phyloP scores from a whole-genome alignment of 2,888 invertebrate species.

The Eledone cirrhosa region DNA sequence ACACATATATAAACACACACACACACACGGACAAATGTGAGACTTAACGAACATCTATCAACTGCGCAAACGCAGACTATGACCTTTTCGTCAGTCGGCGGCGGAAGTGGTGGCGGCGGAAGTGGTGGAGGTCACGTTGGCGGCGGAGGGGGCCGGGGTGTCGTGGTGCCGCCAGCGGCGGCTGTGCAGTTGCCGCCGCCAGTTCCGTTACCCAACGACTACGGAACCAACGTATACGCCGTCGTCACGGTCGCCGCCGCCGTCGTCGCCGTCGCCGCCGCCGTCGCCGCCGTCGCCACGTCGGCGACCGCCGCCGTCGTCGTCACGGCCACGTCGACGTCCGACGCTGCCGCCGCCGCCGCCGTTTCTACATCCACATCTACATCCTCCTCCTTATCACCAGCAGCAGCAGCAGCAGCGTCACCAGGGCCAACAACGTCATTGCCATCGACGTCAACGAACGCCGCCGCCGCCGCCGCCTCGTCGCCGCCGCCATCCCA shows the following conservation, averaged over 20 bases:
- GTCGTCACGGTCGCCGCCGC: too few species aligned
- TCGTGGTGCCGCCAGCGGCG: too few species aligned
- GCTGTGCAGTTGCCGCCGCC: too few species aligned
- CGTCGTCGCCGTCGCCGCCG: too few species aligned
- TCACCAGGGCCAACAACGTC: conserved; percentile 36
- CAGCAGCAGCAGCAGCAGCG: conserved; percentile 32
- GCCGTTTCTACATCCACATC: not conserved
- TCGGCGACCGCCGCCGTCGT: conserved; percentile 28
- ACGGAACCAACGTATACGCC: too few species aligned
- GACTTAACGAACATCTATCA: not conserved
- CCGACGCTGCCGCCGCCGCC: not conserved
- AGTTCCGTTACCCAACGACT: too few species aligned
- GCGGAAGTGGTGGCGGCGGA: not conserved
- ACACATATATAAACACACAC: not conserved
- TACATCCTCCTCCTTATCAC: too few species aligned
- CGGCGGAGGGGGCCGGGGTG: too few species aligned
- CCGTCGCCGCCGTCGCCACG: conserved; percentile 11
- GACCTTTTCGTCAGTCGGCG: not conserved
- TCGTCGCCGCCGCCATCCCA: conserved; percentile 1
- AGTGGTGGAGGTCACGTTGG: too few species aligned
- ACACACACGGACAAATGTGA: not conserved
- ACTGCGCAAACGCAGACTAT: not conserved
- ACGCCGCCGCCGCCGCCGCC: not conserved
- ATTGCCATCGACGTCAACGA: too few species aligned
- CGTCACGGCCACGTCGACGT: not conserved